Percentiles rank a stretch among this genome's conserved stretches.
Evolutionary conservation across 2,888 invertebrate genomes (phyloP).

Genomic region (Ochlodes sylvanus): DNA sequence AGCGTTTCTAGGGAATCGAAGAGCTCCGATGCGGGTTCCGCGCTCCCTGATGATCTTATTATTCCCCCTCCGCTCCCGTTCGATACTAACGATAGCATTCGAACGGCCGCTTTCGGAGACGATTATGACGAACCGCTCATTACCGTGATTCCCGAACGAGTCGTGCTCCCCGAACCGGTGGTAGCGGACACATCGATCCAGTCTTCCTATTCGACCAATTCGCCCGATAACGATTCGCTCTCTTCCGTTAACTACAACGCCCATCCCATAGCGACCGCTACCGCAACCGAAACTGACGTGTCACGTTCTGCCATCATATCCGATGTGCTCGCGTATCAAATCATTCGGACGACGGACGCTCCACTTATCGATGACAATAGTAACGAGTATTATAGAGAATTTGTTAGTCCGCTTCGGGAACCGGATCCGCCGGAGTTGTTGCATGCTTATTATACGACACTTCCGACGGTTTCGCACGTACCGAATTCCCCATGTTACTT

Average conservation of each 20-base stretch:
- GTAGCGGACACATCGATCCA: slow-evolving; percentile 79
- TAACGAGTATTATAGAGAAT: slow-evolving; percentile 64
- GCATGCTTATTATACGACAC: slow-evolving; percentile 75
- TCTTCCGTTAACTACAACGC: slow-evolving; percentile 80
- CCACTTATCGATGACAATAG: slow-evolving; percentile 51
- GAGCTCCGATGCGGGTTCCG: slow-evolving; percentile 63
- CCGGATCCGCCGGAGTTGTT: slow-evolving; percentile 71
- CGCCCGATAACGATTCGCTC: slow-evolving; percentile 72
- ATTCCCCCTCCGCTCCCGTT: slow-evolving; percentile 81
- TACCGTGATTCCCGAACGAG: slow-evolving; percentile 70
- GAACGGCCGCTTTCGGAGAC: slow-evolving; percentile 57
- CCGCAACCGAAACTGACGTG: slow-evolving; percentile 42
- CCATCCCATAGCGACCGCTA: slow-evolving; percentile 58
- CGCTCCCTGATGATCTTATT: slow-evolving; percentile 76
- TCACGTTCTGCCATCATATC: slow-evolving; percentile 62
- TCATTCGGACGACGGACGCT: slow-evolving; percentile 64
- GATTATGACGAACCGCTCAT: slow-evolving; percentile 65
- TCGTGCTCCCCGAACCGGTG: slow-evolving; percentile 69
- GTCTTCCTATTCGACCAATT: slow-evolving; percentile 72
- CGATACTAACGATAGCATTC: slow-evolving; percentile 72
- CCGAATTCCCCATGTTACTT: slow-evolving; percentile 78
- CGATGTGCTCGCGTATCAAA: slow-evolving; percentile 69
- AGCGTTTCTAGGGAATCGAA: slow-evolving; percentile 61
- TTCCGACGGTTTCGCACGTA: slow-evolving; percentile 77
- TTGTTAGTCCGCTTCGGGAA: slow-evolving; percentile 70